Base-by-base conservation (phyloP, 2,888 invertebrate species). In the Bembecia ichneumoniformis region DNA sequence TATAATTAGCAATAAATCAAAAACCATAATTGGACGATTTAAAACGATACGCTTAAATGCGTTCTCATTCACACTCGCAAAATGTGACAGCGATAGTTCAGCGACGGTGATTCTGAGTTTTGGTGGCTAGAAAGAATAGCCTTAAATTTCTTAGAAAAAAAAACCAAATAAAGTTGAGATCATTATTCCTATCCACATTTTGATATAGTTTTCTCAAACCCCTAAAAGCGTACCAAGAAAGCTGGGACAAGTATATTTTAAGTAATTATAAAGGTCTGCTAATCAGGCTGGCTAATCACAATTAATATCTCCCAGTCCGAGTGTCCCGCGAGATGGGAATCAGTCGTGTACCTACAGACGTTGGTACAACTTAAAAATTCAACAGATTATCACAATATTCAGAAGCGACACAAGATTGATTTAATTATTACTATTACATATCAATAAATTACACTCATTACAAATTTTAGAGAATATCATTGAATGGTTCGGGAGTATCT, bases 171-270 rank as follows among this genome's bases (percentile, higher is more conserved):
- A 13, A 40, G 5, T 40, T 40, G 7, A 14, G 9, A 11, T 40
- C 43, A 35, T 11, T 51, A 60, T 51, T 50, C 53, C 47, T 35
- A 36, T 52, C n/a, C 11, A 28, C 28, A 28, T 28, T 28, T 28
- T 28, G 28, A 28, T 28, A 28, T 28, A 28, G 28, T 28, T 49
- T 49, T 46, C 46, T 46, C 10, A 16, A 48, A 58, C 61, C 28
- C 62, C 63, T 66, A 65, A 74, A 68, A 72, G 73, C 72, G 68
- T 68, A 74, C 57, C 71, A 71, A 73, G 77, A 79, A 78, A 77
- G 72, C 77, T 70, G 52, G 69, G 68, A 63, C 70, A 71, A 77
- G 79, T 77, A 79, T 71, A 78, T 71, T 78, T 77, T 70, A 77
- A 79, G 81, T 81, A 82, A 80, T 82, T 81, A 81, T 78, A 74